Base-by-base conservation (phyloP, 2,888 invertebrate genomes). In the Himalopsyche kuldschensis region DNA sequence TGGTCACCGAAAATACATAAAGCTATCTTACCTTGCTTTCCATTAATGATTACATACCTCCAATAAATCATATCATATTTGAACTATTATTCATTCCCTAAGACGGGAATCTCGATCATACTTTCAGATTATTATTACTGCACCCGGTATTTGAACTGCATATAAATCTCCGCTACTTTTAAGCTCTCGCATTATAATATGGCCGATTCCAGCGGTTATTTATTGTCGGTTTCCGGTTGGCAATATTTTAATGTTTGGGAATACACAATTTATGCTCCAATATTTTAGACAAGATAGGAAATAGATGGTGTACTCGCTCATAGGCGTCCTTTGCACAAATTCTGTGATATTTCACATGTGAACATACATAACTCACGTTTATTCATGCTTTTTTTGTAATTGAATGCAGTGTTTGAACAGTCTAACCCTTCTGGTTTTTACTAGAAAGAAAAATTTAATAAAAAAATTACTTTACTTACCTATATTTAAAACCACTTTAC, bases 181-280 rank as follows among this genome's bases (percentile, higher is more conserved):
- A 81, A 76, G 75, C 24, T 31, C 35, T 32, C 48, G 78, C 84
- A 78, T 84, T 35, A 84, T 81, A 84, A 83, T 84, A 32, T 77
- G 35, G 47, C 46, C 30, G 78, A 79, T 82, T 75, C 79, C 30
- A 63, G 46, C 46, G 32, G 84, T 82, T 82, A 82, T 84, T 76
- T 84, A 84, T 75, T 75, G 55, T 41, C 63, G 11, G 78, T 82
- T 84, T 84, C 84, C 82, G 80, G 84, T 84, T 82, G 82, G 84
- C 80, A 84, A 84, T 82, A 80, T n/a, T 84, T 82, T 84, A 84
- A 84, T 80, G 82, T 75, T 80, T 75, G 80, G 83, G 76, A 76
- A 47, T 80, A 80, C 78, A 24, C 27, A 55, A 84, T 84, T 84
- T 84, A 84, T 84, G 82, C 55, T 82, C 75, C 84, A 80, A 84